phyloP scores from a whole-genome alignment of 35 echinoderm and acorn worm species.

The Lytechinus variegatus region DNA sequence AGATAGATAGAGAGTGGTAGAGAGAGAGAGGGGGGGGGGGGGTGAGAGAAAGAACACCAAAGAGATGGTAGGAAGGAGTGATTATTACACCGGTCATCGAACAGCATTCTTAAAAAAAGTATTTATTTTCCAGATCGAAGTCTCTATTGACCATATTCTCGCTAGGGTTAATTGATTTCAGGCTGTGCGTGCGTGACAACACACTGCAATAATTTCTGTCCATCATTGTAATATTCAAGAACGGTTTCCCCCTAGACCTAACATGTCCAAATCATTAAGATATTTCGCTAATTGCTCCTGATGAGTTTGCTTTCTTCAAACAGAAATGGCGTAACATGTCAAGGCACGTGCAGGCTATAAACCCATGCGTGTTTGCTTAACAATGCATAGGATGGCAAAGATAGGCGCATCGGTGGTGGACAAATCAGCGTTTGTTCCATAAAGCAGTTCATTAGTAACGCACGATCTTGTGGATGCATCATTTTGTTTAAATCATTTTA shows the following conservation, averaged over 20 bases:
- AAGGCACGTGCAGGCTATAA: not conserved
- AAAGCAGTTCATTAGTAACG: no score
- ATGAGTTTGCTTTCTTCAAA: not conserved
- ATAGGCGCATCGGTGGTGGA: not conserved
- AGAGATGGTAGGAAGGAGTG: no score
- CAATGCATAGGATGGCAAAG: no score
- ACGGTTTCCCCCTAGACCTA: not conserved
- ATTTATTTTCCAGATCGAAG: not conserved
- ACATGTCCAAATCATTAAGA: not conserved
- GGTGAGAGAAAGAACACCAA: no score
- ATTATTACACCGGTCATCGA: no score
- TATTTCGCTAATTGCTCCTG: not conserved
- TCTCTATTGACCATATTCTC: not conserved
- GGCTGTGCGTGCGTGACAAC: not conserved
- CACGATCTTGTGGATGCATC: no score
- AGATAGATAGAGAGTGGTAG: no score
- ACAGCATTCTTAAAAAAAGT: no score
- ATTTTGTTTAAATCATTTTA: no score
- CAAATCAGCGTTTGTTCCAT: no score
- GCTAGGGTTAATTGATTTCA: not conserved
- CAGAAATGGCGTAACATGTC: not conserved
- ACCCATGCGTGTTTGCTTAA: not conserved
- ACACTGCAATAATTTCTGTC: not conserved
- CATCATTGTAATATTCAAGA: not conserved
- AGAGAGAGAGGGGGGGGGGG: no score